Evolutionary conservation across 2,113 vertebrate species (phyloP), one percentile per base, ranked within the genome.

Genomic region (Scalopus aquaticus): DNA sequence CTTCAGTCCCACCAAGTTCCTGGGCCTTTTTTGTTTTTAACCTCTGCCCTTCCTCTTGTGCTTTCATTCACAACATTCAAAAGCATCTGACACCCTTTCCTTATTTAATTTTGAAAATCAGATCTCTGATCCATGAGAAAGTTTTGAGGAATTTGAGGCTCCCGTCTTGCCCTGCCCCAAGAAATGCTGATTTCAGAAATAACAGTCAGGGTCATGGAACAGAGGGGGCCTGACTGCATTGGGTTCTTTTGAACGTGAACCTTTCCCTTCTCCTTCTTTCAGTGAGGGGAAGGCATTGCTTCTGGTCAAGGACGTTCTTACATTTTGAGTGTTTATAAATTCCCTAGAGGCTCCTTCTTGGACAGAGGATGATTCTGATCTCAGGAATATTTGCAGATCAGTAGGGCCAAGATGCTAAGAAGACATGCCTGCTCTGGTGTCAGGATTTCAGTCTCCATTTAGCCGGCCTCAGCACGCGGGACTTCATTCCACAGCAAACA

Each of bases 391-490:
- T 22, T 84, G n/a, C 30, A 16, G 5, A 15, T 19, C 5, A 70
- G 30, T 24, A 44, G 16, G 76, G 26, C 39, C 11, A 9, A 79
- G 72, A 46, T 35, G 5, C 37, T 37, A 70, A 77, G 49, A 58
- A 11, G 32, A 35, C 5, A 20, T 0, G 2, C 32, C 58, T 58
- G 20, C 58, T 26, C 20, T 9, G 37, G 9, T 20, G 20, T 76
- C 80, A 37, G 77, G 51, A 58, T 83, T 69, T 69, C 51, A 0
- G 22, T 44, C 9, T 24, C 44, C 11, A 1, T 13, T 39, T 42
- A 46, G 6, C 42, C 28, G n/a, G 3, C 5, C 0, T 70, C 37
- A 67, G 60, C 80, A 42, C 0, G 9, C 3, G 0, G 80, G 49
- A 26, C 20, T 30, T 80, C 15, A 0, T 46, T 30, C 39, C 67